Base-by-base conservation (phyloP, 2,888 invertebrate genomes). In the Cordilura impudica region DNA sequence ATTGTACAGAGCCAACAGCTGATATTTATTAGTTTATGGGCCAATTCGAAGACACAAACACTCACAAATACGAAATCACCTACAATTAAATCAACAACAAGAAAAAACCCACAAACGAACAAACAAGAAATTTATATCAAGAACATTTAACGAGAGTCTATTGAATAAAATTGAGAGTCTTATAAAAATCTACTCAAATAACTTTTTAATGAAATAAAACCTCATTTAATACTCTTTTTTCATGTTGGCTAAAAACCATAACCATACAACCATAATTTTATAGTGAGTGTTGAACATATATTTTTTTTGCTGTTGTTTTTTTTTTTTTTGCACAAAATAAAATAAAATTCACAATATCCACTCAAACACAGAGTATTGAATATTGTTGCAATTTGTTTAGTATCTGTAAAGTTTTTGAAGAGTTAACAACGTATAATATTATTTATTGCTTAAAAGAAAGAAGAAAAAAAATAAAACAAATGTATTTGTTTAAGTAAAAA, bases 361-460 rank as follows among this genome's bases (percentile, higher is more conserved):
- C 77, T 70, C 70, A 76, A 43, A 58, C 63, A 65, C 19, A 58
- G 73, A 56, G 73, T 63, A 63, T 69, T 65, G 21, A 76, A 80
- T 78, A 81, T 70, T 81, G 77, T 83, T 83, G 83, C 82, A 81
- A 81, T 82, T 81, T 77, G 75, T 81, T 82, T 81, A 83, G 83
- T 83, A 76, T 78, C 74, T 76, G 66, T 67, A 72, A 82, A 79
- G 82, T 81, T 81, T 76, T 78, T 75, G 82, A 81, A 66, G 82
- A 79, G 83, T 78, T 74, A 81, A 81, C 81, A 82, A 79, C 79
- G 71, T 69, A 53, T 56, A 58, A 26, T 16, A 45, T 51, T 60
- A 18, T 43, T 60, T 71, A 53, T 54, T 21, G 14, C 8, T 56
- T 14, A 8, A 47, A n/a, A n/a, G n/a, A 4, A 39, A 70, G n/a